Evolutionary conservation across 2,113 vertebrate genomes (phyloP).

Genomic region (Cygnus atratus): DNA sequence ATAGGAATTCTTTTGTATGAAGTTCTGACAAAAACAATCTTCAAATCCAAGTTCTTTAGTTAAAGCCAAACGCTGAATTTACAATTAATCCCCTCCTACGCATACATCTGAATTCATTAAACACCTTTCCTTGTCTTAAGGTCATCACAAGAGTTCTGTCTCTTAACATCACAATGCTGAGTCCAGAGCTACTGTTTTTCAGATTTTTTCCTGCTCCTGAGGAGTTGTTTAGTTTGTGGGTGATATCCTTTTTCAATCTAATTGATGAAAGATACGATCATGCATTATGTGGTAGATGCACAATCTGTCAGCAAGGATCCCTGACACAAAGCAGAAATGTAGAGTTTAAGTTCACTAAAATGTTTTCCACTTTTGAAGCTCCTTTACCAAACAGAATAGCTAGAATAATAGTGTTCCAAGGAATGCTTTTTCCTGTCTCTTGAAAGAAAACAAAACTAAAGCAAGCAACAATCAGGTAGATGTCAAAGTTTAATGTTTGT

Average conservation of each 20-base stretch:
- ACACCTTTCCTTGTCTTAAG: conserved; percentile 35
- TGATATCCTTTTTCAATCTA: background rate
- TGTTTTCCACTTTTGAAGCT: background rate
- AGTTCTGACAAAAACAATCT: background rate
- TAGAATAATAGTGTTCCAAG: background rate
- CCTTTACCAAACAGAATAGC: background rate
- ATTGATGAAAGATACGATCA: background rate
- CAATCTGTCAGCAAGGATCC: background rate
- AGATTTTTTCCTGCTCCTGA: background rate
- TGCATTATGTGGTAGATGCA: background rate
- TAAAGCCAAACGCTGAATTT: background rate
- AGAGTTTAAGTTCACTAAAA: background rate
- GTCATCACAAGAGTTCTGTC: background rate
- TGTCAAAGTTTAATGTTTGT: background rate
- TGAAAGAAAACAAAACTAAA: background rate
- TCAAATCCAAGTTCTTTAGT: background rate
- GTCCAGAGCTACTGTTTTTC: background rate
- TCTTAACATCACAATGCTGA: background rate
- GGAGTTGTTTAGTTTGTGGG: background rate
- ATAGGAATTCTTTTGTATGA: background rate
- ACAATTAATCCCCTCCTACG: conserved; percentile 34
- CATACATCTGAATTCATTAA: background rate
- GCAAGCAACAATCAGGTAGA: background rate
- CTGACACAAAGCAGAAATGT: background rate
- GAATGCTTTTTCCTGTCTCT: background rate